Conservation (phyloP, 92 coral and sea anemone genomes). For the Palythoa heliodiscus region DNA sequence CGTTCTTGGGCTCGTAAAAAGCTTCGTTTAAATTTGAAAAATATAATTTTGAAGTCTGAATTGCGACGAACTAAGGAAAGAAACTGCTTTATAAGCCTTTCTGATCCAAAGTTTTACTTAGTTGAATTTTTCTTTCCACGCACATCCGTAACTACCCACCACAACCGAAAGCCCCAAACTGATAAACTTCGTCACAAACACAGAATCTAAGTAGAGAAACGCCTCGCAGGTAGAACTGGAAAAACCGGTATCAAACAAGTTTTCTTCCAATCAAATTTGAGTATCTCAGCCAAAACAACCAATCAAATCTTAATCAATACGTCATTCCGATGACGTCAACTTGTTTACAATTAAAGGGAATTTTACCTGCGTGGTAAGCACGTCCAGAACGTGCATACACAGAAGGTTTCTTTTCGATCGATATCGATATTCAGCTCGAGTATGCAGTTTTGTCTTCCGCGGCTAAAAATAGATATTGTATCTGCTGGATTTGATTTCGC, state of each 20-base stretch:
- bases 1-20: not conserved
- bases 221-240: slow-evolving; percentile 49
- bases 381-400: not conserved
- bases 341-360: slow-evolving; percentile 17
- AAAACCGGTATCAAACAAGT: slow-evolving; percentile 64
- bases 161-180: slow-evolving; percentile 26
- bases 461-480: not conserved
- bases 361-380: not conserved
- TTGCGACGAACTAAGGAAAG: not conserved
- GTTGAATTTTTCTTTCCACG: not conserved
- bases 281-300: slow-evolving; percentile 39
- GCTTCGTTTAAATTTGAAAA: not conserved
- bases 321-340: slow-evolving; percentile 61
- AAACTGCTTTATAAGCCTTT: slow-evolving; percentile 34
- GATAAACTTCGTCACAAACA: slow-evolving; percentile 72
- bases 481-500: not conserved
- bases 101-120: not conserved
- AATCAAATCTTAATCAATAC: slow-evolving; percentile 43
- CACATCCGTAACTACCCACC: not conserved
- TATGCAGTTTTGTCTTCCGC: not conserved
- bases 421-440: not conserved
- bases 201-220: slow-evolving; percentile 27
- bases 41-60: not conserved
- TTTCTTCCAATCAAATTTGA: slow-evolving; percentile 67
- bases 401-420: too few species aligned